Evolutionary conservation across 2,113 vertebrate genomes (phyloP), one percentile per base, ranked within the genome.

Genomic region (Podarcis cretensis): DNA sequence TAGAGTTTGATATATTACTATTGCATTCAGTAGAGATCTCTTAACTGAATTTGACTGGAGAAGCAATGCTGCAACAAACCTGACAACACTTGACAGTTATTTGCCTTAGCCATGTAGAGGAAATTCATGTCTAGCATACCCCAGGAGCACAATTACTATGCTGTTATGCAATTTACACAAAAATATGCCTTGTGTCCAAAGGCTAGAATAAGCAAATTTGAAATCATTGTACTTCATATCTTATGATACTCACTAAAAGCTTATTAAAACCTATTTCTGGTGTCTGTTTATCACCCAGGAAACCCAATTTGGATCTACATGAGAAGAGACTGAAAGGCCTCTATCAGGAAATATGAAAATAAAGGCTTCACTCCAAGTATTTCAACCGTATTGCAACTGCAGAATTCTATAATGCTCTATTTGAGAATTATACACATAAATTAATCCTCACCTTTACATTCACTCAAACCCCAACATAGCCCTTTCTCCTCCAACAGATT

Each of bases 151-250:
- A 84, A 84, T 84, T 81, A 71, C 66, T 71, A 71, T 40, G 40
- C 66, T 71, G 77, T 40, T 69, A n/a, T 57, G 43, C 63, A 69
- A 87, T 80, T 57, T 37, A 81, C n/a, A 35, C 65, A 87, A 59
- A 57, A 80, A 87, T 59, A 20, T 80, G n/a, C 9, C 23, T 59
- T 9, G 23, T 73, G 6, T 81, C 66, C 32, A 71, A 81, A 79
- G 66, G 77, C 86, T 69, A 59, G 23, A 87, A 87, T 81, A 81
- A 81, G 77, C 32, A 54, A 71, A 54, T 37, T 35, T 80, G 48
- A 84, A 84, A 73, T 21, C 68, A 32, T 21, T 71, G 65, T 30
- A 81, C n/a, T 80, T 57, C n/a, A 37, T 59, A 57, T 73, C 43
- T 59, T 57, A 30, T 3, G 3, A 32, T 57, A 71, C 13, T 57